Percentiles rank a stretch among this genome's conserved stretches.
Evolutionary conservation across 2,797 vertebrate species (phyloP).

Genomic region (Syngnathus rostellatus): DNA sequence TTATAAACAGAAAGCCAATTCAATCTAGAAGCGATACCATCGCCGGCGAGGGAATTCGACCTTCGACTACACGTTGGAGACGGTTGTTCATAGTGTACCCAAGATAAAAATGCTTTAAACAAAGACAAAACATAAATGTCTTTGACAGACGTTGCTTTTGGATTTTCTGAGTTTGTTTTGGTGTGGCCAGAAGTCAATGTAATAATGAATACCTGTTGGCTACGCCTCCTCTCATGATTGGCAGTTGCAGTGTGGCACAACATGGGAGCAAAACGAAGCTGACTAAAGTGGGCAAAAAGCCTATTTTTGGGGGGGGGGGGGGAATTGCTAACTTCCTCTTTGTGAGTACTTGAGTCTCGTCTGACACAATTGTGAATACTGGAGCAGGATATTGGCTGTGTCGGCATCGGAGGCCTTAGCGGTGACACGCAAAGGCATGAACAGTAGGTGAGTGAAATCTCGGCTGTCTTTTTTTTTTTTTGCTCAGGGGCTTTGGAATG

Average conservation of each 20-base stretch:
- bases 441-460: background rate
- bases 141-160: background rate
- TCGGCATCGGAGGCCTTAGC: background rate
- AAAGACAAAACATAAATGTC: background rate
- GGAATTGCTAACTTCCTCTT: no score
- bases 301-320: no score
- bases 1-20: slow-evolving; percentile 10
- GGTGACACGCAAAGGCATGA: background rate
- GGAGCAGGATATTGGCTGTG: background rate
- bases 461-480: background rate
- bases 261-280: no score
- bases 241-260: no score
- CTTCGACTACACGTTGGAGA: background rate
- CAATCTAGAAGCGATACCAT: slow-evolving; percentile 1
- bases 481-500: background rate
- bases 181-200: no score
- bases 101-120: background rate
- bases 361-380: background rate
- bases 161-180: background rate
- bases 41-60: slow-evolving; percentile 4
- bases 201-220: no score
- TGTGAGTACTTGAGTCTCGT: no score
- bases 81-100: background rate
- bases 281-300: no score
- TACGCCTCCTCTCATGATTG: no score